These are phyloP conservation scores for Erebia palarica DNA, from an alignment of 2,888 invertebrate genomes.

Conservation along the genomic window DNA sequence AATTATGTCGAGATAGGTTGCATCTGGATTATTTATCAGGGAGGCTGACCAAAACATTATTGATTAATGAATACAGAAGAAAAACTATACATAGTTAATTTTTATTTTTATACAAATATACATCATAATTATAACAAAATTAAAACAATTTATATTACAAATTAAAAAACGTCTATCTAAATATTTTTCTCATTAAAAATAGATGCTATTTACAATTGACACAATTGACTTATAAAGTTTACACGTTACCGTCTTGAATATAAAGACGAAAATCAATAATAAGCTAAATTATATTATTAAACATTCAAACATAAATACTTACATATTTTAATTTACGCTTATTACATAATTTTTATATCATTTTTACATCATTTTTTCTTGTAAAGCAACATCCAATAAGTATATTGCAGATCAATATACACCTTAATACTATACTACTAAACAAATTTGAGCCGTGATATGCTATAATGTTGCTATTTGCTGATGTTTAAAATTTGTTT, in stretches of 20 bases:
- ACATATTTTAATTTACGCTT: no score
- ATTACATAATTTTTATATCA: no score
- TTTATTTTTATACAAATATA: not conserved
- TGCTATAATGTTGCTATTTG: no score
- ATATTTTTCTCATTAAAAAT: constrained; percentile 22
- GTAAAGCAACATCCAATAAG: no score
- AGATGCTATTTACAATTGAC: constrained; percentile 45
- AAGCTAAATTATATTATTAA: not conserved
- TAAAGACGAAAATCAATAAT: constrained; percentile 15
- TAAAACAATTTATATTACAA: not conserved
- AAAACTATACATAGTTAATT: not conserved
- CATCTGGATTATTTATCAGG: no score
- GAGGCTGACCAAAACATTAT: no score
- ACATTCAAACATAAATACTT: not conserved
- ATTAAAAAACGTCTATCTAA: not conserved
- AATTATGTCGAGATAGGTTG: no score
- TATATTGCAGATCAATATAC: no score
- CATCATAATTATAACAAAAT: not conserved
- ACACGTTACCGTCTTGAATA: constrained; percentile 35
- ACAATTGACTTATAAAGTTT: constrained; percentile 48
- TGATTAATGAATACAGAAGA: not conserved
- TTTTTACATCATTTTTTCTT: no score
- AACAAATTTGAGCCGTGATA: no score
- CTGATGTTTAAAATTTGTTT: no score
- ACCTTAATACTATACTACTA: no score